These are phyloP conservation scores for Hedya salicella DNA, from an alignment of 2,888 invertebrate species.

Conservation along the genomic window DNA sequence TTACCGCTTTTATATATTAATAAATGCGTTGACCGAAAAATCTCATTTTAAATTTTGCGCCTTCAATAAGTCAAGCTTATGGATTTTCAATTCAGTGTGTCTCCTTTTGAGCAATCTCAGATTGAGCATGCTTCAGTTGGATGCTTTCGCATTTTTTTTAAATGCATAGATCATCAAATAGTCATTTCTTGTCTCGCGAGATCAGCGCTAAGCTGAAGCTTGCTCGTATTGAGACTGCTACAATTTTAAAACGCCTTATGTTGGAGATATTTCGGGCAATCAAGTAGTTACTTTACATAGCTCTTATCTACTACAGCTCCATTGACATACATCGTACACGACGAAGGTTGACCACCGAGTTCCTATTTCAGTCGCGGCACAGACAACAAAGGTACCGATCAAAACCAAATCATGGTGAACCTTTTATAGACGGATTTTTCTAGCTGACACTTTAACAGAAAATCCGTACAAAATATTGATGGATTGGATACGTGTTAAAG, in stretches of 20 bases:
- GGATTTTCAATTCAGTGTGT: too few species aligned
- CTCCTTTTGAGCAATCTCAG: too few species aligned
- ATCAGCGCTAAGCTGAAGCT: not conserved
- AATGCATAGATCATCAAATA: too few species aligned
- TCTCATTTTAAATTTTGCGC: not conserved
- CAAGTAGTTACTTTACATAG: conserved; percentile 47
- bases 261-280: conserved; percentile 23
- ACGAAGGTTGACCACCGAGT: conserved; percentile 48
- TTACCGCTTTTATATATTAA: conserved; percentile 4
- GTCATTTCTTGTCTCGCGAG: too few species aligned
- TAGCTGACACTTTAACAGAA: not conserved
- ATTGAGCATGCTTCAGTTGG: too few species aligned
- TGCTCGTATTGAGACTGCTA: not conserved
- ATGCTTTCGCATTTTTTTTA: too few species aligned
- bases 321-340: conserved; percentile 61
- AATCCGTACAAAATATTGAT: not conserved
- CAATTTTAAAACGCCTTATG: too few species aligned
- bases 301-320: conserved; percentile 65
- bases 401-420: conserved; percentile 49
- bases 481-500: not conserved
- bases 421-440: conserved; percentile 43
- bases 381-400: conserved; percentile 15
- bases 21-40: conserved; percentile 1
- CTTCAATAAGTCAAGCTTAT: too few species aligned
- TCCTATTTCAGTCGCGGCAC: conserved; percentile 12